Evolutionary conservation across 2,797 vertebrate genomes (phyloP), one percentile per base, ranked within the genome.

Genomic region (Falco naumanni): DNA sequence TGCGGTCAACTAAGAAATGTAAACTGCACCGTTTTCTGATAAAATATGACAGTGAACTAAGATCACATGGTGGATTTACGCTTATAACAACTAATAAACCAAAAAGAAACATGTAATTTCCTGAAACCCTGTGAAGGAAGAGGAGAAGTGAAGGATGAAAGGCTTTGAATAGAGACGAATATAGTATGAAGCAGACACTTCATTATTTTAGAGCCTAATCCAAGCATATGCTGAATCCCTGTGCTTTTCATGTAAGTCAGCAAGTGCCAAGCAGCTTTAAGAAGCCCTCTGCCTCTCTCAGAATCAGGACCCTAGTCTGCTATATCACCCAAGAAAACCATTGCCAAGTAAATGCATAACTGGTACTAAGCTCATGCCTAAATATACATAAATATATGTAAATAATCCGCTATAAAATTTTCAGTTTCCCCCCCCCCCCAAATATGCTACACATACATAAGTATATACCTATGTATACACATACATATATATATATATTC

Each of bases 1-100:
- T 87, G 85, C 66, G 87, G 92, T 87, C 83, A 93, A 10, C 68
- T 71, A 82, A 93, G 83, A 93, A 95, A 91, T 82, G 41, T 47
- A 93, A 96, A 77, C 75, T 65, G 29, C 28, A 77, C 29, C 54
- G 66, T 68, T 89, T 92, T 71, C 69, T 69, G 69, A 95, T 53
- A 88, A 91, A 89, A 93, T 80, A 91, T 43, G 61, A 84, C 56
- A 65, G 96, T 64, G 74, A 96, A 60, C 24, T 56, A 69, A 71
- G 75, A 92, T 61, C 18, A 53, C n/a, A 82, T 75, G 26, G 60
- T 78, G 53, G 71, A 45, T 95, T 93, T 83, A 80, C 69, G 37
- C 45, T 92, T 84, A 79, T 41, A 87, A 47, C 18, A 59, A 87
- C 56, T 66, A 74, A 31, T 48, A 84, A 75, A 37, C 72, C 7